Evolutionary conservation across 1,140 invertebrate genomes (phyloP), one percentile per base, ranked within the genome.

Genomic region (Cephus cinctus): DNA sequence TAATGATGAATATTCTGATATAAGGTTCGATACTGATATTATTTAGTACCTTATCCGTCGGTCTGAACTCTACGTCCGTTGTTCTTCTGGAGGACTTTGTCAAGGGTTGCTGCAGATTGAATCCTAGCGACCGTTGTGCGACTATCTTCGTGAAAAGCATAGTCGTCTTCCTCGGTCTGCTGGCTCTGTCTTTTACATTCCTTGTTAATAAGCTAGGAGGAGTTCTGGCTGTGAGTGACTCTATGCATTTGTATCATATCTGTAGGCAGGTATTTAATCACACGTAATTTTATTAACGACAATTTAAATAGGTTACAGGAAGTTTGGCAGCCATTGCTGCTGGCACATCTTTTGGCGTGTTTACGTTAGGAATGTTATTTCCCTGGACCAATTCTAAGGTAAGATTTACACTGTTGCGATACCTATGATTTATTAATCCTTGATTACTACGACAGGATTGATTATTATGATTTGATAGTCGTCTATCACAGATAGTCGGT

Each of bases 291-390:
- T 22, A 42, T 9, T n/a, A 20, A 56, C 52, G 66, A 12, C 8
- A 46, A 9, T 5, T 16, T 21, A 43, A 40, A n/a, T 54, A 90
- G 87, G 83, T 90, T 32, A 88, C 89, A 1, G 83, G 87, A 27
- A 86, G 88, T 44, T 73, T 92, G 34, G 88, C 89, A 41, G 88
- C 90, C 2, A 89, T 94, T 51, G 86, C 90, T 9, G 86, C 89
- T 14, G 90, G 90, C 4, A 88, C 90, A 12, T 85, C 90, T 0
- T 86, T 93, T 49, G 92, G 91, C 2, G 79, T 94, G 11, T 96
- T 94, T 67, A 86, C 86, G 0, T 72, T 95, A 8, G 92, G 92
- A 49, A 90, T 94, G 82, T 77, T 88, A 31, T 82, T 90, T 57
- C 91, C 90, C 14, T 92, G 87, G 84, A 83, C 88, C 16, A 92